Evolutionary conservation across 2,113 vertebrate genomes (phyloP), one percentile per base, ranked within the genome.

Genomic region (Vidua chalybeata): DNA sequence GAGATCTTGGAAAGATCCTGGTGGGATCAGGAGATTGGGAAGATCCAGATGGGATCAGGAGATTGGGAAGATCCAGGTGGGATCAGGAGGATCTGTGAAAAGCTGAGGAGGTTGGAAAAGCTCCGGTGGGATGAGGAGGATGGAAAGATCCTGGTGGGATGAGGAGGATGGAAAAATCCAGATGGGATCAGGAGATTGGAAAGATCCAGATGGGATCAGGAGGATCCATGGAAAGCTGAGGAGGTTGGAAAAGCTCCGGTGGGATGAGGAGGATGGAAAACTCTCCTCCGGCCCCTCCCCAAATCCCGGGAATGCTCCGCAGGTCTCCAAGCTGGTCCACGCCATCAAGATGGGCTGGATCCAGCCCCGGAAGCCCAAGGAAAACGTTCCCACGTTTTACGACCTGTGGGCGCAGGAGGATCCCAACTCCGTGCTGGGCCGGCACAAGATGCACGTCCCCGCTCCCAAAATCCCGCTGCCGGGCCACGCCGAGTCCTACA

Each of bases 341-440:
- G 75, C 75, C 75, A 78, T 78, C 75, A 78, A 78, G 75, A 78
- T 78, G 75, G 75, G 75, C 23, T 78, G 75, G 75, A 78, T 78
- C 75, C 35, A 43, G 2, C 59, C 75, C 2, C 59, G 75, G 5
- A 78, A 63, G 17, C 75, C 75, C 7, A 13, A 8, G 35, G 75
- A 78, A 1, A 13, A 2, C 22, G 6, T 5, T 8, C 75, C 75
- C 30, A 3, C 8, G 0, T 78, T 78, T 0, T 78, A 78, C 46
- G 75, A 78, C 75, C 75, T 78, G 6, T 78, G 75, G 75, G 75
- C 75, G 0, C 59, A 3, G 7, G 59, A 78, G 35, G 75, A 78
- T 3, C 75, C 75, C 46, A 4, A 16, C 17, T 27, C 75, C 17
- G 5, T 78, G 10, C 59, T 63, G 75, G 75, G 75, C 18, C 30